Percentiles rank a stretch among this genome's conserved stretches.
These are phyloP conservation scores for Aurelia aurita complex sp. Pacific DNA, from an alignment of 30 jellyfish, hydroid and myxozoan genomes.

Conservation along the genomic window DNA sequence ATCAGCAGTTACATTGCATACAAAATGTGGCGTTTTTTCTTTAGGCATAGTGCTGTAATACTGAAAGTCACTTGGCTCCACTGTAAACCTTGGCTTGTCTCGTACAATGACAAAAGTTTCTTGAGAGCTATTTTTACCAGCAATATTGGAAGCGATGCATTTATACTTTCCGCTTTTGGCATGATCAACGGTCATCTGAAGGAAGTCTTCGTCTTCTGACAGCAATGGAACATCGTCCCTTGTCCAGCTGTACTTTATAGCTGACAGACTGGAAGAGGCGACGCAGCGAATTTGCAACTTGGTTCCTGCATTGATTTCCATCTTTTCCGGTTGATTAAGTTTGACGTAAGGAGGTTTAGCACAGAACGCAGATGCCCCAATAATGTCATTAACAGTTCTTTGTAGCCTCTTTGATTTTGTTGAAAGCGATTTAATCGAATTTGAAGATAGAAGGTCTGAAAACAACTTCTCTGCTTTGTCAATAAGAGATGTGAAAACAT, in stretches of 20 bases:
- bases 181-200: conserved; percentile 36
- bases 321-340: conserved; percentile 11
- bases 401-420: not conserved
- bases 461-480: not conserved
- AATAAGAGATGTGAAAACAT: not conserved
- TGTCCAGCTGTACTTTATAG: conserved; percentile 50
- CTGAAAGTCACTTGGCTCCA: conserved; percentile 45
- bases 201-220: conserved; percentile 9
- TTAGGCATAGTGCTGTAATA: conserved; percentile 39
- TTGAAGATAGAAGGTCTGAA: not conserved
- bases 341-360: conserved; percentile 41
- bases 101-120: conserved; percentile 48
- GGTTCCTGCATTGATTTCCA: conserved; percentile 6
- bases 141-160: conserved; percentile 41
- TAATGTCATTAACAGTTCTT: not conserved
- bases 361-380: conserved; percentile 34
- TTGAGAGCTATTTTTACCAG: conserved; percentile 42
- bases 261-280: conserved; percentile 24
- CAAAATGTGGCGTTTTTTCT: conserved; percentile 32
- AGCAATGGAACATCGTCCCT: conserved; percentile 23
- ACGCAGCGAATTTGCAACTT: conserved; percentile 16
- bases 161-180: conserved; percentile 39
- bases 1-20: conserved; percentile 68
- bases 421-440: not conserved
- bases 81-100: conserved; percentile 13